phyloP scores from a whole-genome alignment of 2,888 invertebrate species.

The Oscheius sp. region DNA sequence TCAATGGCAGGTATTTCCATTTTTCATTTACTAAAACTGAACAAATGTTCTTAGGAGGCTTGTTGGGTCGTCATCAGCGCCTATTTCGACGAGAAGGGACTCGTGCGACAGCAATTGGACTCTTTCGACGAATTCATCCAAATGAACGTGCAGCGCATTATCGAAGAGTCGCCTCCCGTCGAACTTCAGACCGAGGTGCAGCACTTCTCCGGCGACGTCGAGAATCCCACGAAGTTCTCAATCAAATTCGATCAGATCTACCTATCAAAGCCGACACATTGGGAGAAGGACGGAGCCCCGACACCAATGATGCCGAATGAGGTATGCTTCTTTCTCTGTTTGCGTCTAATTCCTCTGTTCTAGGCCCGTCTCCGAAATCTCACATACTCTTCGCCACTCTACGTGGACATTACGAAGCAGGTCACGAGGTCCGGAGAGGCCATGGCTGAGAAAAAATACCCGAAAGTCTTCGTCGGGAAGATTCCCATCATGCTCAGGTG shows the following conservation, averaged over 20 bases:
- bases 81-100: conserved; percentile 99
- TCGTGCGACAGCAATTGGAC: conserved; percentile 97
- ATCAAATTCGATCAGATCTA: conserved; percentile 99
- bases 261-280: conserved; percentile 98
- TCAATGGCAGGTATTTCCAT: conserved; percentile 84
- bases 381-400: conserved; percentile 93
- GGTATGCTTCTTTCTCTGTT: conserved; percentile 21
- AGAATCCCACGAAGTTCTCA: conserved; percentile 83
- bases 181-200: conserved; percentile 95
- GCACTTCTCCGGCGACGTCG: conserved; percentile 81
- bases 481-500: conserved; percentile 93
- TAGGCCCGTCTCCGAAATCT: conserved; percentile 87
- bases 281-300: conserved; percentile 99
- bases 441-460: conserved; percentile 83
- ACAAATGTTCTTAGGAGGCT: conserved; percentile 78
- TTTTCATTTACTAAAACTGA: not conserved
- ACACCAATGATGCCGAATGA: conserved; percentile 99
- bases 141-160: conserved; percentile 99
- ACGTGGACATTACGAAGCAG: conserved; percentile 94
- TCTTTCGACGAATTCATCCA: conserved; percentile 99
- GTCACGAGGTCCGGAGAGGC: conserved; percentile 83
- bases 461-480: conserved; percentile 85
- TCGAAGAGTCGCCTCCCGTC: conserved; percentile 97
- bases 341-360: conserved; percentile 1
- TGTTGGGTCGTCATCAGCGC: conserved; percentile 99